phyloP scores from a whole-genome alignment of 2,888 invertebrate genomes.

The Laspeyria flexula region DNA sequence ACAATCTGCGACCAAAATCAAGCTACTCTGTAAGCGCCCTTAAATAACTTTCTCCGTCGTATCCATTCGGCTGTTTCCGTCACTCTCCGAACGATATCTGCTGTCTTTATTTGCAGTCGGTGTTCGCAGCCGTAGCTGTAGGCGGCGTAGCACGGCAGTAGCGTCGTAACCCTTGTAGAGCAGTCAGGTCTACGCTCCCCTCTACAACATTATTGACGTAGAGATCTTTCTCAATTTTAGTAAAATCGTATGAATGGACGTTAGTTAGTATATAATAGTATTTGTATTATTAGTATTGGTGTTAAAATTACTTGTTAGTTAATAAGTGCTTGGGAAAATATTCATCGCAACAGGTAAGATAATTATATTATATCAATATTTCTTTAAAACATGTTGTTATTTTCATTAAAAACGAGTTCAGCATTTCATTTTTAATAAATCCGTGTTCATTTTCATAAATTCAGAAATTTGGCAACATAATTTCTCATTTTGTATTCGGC shows the following conservation, averaged over 20 bases:
- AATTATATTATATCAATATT: background rate
- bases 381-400: background rate
- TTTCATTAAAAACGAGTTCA: conserved; percentile 2
- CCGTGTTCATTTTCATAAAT: background rate
- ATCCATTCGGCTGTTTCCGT: conserved; percentile 66
- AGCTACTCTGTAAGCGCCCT: conserved; percentile 54
- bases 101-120: conserved; percentile 63
- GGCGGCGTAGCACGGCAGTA: conserved; percentile 75
- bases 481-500: conserved; percentile 1
- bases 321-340: conserved; percentile 39
- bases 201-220: conserved; percentile 42
- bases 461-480: background rate
- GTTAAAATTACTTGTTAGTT: conserved; percentile 31
- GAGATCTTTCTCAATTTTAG: conserved; percentile 37
- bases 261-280: conserved; percentile 20
- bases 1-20: conserved; percentile 43
- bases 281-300: conserved; percentile 26
- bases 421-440: background rate
- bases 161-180: conserved; percentile 70
- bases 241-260: conserved; percentile 26
- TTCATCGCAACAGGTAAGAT: conserved; percentile 42
- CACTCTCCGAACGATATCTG: conserved; percentile 60
- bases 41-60: conserved; percentile 61
- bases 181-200: conserved; percentile 44
- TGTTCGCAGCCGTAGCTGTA: conserved; percentile 51